phyloP scores from a whole-genome alignment of 2,888 invertebrate genomes.

The Cantharis lateralis region DNA sequence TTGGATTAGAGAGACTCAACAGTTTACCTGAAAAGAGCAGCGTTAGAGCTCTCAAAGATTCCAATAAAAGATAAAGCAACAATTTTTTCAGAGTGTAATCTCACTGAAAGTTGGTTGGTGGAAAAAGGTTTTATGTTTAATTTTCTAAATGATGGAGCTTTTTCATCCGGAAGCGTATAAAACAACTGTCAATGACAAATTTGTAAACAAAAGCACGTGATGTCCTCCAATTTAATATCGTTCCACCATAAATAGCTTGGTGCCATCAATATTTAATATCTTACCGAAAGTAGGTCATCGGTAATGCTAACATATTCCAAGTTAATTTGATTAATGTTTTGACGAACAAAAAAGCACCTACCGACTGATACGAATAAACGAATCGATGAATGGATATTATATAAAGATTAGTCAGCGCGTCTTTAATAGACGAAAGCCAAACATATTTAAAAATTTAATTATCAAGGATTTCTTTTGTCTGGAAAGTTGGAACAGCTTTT shows the following conservation, averaged over 20 bases:
- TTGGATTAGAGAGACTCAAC: neutral
- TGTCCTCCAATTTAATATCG: neutral
- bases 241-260: neutral
- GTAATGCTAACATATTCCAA: neutral
- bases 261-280: neutral
- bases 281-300: neutral
- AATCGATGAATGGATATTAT: neutral
- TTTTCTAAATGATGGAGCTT: neutral
- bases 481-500: neutral
- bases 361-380: neutral
- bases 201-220: constrained; percentile 17
- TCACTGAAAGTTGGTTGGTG: neutral
- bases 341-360: neutral
- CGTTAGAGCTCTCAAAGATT: too few species aligned
- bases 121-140: neutral
- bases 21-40: neutral
- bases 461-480: neutral
- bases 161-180: neutral
- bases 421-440: neutral
- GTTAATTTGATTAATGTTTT: neutral
- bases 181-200: neutral
- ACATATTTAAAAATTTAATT: neutral
- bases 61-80: too few species aligned
- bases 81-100: too few species aligned
- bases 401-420: neutral